phyloP scores from a whole-genome alignment of 1,140 invertebrate species.

The Mercenaria mercenaria region DNA sequence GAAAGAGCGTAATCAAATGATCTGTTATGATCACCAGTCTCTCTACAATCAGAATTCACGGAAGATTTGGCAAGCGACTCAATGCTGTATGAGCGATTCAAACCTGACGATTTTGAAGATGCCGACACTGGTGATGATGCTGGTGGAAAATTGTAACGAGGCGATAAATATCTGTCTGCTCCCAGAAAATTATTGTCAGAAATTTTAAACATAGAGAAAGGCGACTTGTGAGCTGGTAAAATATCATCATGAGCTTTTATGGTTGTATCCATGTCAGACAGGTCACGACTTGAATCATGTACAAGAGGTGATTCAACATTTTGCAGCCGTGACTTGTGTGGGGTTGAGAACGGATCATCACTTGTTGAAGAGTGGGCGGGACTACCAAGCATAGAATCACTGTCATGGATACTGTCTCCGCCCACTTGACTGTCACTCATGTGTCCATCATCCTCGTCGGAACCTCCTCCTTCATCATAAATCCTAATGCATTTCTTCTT shows the following conservation, averaged over 20 bases:
- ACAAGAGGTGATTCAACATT: constrained; percentile 71
- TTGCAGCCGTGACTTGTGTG: constrained; percentile 69
- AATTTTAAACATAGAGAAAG: constrained; percentile 34
- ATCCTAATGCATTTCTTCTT: constrained; percentile 99
- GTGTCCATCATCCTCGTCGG: constrained; percentile 91
- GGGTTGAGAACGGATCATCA: constrained; percentile 74
- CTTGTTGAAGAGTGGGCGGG: constrained; percentile 73
- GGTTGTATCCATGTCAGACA: constrained; percentile 47
- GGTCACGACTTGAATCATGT: constrained; percentile 49
- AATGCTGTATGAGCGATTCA: constrained; percentile 60
- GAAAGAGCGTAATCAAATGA: constrained; percentile 52
- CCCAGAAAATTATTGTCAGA: neutral
- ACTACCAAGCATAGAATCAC: constrained; percentile 74
- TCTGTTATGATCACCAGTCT: constrained; percentile 38
- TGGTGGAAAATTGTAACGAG: constrained; percentile 28
- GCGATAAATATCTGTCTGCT: constrained; percentile 23
- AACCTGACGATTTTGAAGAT: constrained; percentile 14
- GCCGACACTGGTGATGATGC: constrained; percentile 17
- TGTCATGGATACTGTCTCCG: constrained; percentile 70
- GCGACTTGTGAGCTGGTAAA: constrained; percentile 32
- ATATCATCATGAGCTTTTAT: constrained; percentile 12
- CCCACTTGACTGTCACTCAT: constrained; percentile 68
- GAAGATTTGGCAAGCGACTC: constrained; percentile 62
- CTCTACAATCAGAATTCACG: constrained; percentile 46
- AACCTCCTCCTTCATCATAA: constrained; percentile 89